Evolutionary conservation across 2,888 invertebrate species (phyloP), one percentile per base, ranked within the genome.

Genomic region (Chloroclystis v-ata): DNA sequence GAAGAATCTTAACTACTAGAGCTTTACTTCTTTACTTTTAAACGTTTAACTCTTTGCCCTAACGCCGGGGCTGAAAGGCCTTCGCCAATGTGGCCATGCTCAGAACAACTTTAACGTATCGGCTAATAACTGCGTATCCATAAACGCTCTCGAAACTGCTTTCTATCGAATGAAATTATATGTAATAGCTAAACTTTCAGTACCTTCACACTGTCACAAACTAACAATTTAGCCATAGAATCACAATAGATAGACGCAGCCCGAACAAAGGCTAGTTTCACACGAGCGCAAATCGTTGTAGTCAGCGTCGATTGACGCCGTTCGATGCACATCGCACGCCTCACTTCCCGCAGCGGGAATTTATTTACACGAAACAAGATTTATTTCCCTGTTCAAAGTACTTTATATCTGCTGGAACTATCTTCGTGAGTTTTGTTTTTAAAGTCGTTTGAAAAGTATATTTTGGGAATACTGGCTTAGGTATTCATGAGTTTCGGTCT

Each of bases 361-460:
- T 49, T 62, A 60, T 62, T 62, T 59, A 55, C 58, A 56, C 57
- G 52, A 59, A 56, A 60, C 54, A 59, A 58, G 59, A 59, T 61
- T 60, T 59, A 59, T 59, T 49, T 46, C 49, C 40, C 33, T 11
- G 37, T 39, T 43, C 43, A 39, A 50, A 43, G 43, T 37, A 44
- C 26, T 43, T 38, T 43, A 32, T 37, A 28, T 28, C 25, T 8
- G 14, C 14, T 10, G 7, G 13, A 35, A 35, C 14, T 42, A 35
- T 43, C 43, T 43, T 35, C 4, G 20, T 8, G 26, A 9, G 33
- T 26, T 43, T 35, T 35, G 11, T 35, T 28, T 33, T 35, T 7
- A 43, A 25, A 35, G 11, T 10, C 10, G 11, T 35, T 20, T 14
- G 7, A 6, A 10, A 35, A n/a, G 4, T 32, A n/a, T 24, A 24